A percentile compares a stretch with the other conserved stretches of the same genome.
Conservation (phyloP, 2,888 invertebrate species). For the Microplitis manilae region DNA sequence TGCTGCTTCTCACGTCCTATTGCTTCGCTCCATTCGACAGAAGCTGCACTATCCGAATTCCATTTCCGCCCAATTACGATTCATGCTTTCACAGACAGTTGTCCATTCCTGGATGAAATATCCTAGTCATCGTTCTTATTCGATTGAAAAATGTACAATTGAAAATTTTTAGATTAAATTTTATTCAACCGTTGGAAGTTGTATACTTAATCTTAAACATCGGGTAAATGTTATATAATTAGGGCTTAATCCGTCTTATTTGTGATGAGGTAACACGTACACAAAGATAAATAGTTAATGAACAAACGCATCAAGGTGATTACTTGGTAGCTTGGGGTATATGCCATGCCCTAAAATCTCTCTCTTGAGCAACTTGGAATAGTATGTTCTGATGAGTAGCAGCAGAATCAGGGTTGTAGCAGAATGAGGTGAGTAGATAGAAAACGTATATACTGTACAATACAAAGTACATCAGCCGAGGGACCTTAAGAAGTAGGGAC, state of each 20-base stretch:
- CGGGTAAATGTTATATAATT: not conserved
- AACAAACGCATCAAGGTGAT: conserved; percentile 35
- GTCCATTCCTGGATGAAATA: conserved; percentile 25
- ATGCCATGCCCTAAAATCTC: not conserved
- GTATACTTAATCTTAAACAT: not conserved
- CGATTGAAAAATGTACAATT: not conserved
- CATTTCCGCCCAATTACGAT: conserved; percentile 67
- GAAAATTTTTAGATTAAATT: not conserved
- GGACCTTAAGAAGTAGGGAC: conserved; percentile 15
- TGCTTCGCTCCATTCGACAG: conserved; percentile 48
- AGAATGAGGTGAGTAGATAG: not conserved
- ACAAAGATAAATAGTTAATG: conserved; percentile 31
- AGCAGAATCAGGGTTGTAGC: not conserved
- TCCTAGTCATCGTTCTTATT: not conserved
- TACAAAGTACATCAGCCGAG: conserved; percentile 17
- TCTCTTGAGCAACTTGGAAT: not conserved
- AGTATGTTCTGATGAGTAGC: conserved; percentile 21
- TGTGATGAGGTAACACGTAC: not conserved
- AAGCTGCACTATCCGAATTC: conserved; percentile 61
- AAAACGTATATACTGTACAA: not conserved
- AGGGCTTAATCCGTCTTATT: not conserved
- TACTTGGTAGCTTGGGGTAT: not conserved
- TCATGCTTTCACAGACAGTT: conserved; percentile 55
- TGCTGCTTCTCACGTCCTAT: conserved; percentile 24
- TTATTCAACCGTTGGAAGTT: not conserved